phyloP scores from a whole-genome alignment of 2,888 invertebrate genomes.

The Plemyria rubiginata region DNA sequence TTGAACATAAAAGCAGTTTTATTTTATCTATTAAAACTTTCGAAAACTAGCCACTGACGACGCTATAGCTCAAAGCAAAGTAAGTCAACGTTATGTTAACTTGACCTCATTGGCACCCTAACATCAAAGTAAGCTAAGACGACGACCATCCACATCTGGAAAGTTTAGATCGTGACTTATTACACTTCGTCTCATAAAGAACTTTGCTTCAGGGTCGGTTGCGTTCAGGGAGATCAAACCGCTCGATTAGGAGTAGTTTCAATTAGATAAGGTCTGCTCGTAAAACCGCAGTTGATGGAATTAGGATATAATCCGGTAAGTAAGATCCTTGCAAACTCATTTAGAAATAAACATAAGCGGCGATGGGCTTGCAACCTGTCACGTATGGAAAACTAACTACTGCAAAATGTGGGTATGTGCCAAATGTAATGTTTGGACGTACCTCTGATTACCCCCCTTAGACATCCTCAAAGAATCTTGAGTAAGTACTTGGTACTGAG shows the following conservation, averaged over 20 bases:
- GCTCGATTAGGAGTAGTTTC: slow-evolving; percentile 58
- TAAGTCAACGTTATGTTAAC: slow-evolving; percentile 10
- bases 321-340: background rate
- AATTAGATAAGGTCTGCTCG: slow-evolving; percentile 44
- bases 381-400: too few relatives aligned
- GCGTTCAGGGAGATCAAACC: slow-evolving; percentile 46
- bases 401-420: too few relatives aligned
- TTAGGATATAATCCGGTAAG: background rate
- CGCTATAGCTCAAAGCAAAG: slow-evolving; percentile 8
- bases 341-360: background rate
- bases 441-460: too few relatives aligned
- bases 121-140: slow-evolving; percentile 28
- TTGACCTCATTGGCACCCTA: slow-evolving; percentile 16
- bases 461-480: too few relatives aligned
- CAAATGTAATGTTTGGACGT: too few relatives aligned
- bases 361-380: too few relatives aligned
- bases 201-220: slow-evolving; percentile 18
- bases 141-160: slow-evolving; percentile 26
- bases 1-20: too few relatives aligned
- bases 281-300: slow-evolving; percentile 3
- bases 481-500: too few relatives aligned
- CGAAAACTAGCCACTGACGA: background rate
- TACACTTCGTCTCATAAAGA: slow-evolving; percentile 35
- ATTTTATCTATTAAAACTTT: too few relatives aligned
- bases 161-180: slow-evolving; percentile 38